Evolutionary conservation across 2,113 vertebrate genomes (phyloP), one percentile per base, ranked within the genome.

Genomic region (Opisthocomus hoazin): DNA sequence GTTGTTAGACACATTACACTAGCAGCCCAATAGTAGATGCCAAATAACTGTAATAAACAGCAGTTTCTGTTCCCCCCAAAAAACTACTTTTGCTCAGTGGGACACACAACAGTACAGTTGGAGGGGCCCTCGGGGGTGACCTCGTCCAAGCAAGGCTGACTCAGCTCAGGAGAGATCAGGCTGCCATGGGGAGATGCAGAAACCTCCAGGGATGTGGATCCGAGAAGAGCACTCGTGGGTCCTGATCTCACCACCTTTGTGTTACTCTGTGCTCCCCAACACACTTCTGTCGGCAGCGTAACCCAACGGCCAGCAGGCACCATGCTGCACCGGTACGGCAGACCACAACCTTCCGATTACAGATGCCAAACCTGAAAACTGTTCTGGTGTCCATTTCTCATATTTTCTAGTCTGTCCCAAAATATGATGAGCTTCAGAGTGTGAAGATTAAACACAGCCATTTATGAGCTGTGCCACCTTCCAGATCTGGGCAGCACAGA

Each of bases 261-360:
- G 30, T 1, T 30, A 9, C 45, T 22, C 65, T 1, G 0, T 19
- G 50, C 50, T 86, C 36, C 78, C 29, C 71, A 34, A 6, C 0
- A 1, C 21, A 2, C 18, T 37, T 34, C 24, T 60, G 30, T 17
- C 43, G 37, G 65, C 34, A 7, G 4, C 8, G 39, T 17, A 73
- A 24, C 0, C 0, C 23, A 41, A n/a, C 6, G 16, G 53, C 45
- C 57, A 37, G 9, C 12, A 1, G 39, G 69, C 50, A 51, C 24
- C 65, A 29, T 0, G 1, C 51, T 12, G 32, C 71, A n/a, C 3
- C 0, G 0, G 1, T 11, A 6, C 3, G 0, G 61, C 51, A 63
- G 8, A 13, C 21, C 41, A 37, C 14, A 21, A 15, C 53, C 13
- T 56, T 15, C 65, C n/a, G 20, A 29, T 29, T 4, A 14, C 12